Conservation (phyloP, 2,113 vertebrate genomes). For the Megaleporinus macrocephalus region DNA sequence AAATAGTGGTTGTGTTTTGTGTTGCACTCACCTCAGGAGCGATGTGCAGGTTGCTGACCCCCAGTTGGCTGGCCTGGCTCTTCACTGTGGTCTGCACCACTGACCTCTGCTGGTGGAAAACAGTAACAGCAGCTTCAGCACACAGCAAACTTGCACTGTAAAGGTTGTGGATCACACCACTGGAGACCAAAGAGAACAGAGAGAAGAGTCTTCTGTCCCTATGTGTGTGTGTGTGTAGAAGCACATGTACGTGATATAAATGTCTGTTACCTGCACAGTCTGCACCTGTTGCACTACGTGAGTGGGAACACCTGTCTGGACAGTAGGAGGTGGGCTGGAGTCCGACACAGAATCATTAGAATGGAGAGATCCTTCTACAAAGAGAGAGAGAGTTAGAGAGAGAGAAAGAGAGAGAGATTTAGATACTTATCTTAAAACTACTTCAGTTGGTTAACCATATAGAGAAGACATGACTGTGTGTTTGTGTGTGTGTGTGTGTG, state of each 20-base stretch:
- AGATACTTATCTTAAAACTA: neutral
- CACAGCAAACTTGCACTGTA: neutral
- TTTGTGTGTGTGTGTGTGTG: conserved; percentile 9
- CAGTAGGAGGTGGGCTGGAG: conserved; percentile 80
- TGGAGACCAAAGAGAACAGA: neutral
- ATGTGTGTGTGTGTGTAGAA: conserved; percentile 32
- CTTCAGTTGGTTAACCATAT: neutral
- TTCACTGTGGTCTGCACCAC: conserved; percentile 84
- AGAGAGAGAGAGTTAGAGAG: conserved; percentile 17
- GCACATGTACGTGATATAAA: neutral
- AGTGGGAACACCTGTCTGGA: conserved; percentile 82
- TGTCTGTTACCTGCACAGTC: conserved; percentile 81
- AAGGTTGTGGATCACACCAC: neutral
- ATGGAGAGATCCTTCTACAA: conserved; percentile 84
- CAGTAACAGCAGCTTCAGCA: conserved; percentile 24
- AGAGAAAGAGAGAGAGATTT: neutral
- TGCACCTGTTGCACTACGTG: conserved; percentile 89
- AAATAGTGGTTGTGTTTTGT: conserved; percentile 11
- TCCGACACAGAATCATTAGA: conserved; percentile 87
- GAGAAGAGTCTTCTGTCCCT: neutral
- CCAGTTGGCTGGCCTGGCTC: conserved; percentile 80
- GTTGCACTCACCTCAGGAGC: conserved; percentile 79
- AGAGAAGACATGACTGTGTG: neutral
- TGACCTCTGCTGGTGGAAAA: conserved; percentile 78
- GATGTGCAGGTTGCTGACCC: conserved; percentile 81